Base-by-base conservation (phyloP, 1,140 invertebrate genomes). In the Atopsyche davidsoni region DNA sequence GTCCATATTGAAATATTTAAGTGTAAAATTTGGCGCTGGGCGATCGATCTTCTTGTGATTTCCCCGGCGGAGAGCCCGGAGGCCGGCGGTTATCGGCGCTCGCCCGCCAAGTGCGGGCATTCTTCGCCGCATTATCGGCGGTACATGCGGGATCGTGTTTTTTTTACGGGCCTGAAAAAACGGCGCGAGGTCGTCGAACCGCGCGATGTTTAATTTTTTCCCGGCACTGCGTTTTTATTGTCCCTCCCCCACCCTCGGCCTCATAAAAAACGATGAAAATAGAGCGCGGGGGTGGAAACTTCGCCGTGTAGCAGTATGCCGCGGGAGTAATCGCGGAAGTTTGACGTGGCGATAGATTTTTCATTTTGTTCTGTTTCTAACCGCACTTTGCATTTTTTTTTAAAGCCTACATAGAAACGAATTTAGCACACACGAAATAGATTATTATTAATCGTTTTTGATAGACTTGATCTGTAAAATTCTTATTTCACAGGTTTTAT, bases 21-120 rank as follows among this genome's bases (percentile, higher is more conserved):
- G 51, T 53, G 51, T 47, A 46, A 53, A 53, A 42, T 53, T 53
- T 53, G 45, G 51, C 51, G 21, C 51, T 21, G 13, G 31, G 39
- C 21, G 7, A 38, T 47, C 38, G 43, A 19, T 49, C 22, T 39
- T 17, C 7, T 28, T 11, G 23, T 34, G 24, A 46, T 51, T 40
- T 46, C 31, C 9, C n/a, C 14, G 16, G 2, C 17, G 32, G 36
- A 24, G 4, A n/a, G 49, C 41, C 49, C 34, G 22, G 42, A 24
- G 46, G 46, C 46, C 42, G n/a, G n/a, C 17, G 46, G 42, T 49
- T 32, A 11, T 14, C 11, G n/a, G n/a, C n/a, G n/a, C n/a, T n/a
- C n/a, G n/a, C n/a, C n/a, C n/a, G n/a, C n/a, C n/a, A n/a, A n/a
- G n/a, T n/a, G n/a, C n/a, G n/a, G n/a, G n/a, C n/a, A n/a, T n/a